These are phyloP conservation scores for Tetheella fluctuosa DNA, from an alignment of 2,888 invertebrate species.

Conservation along the genomic window DNA sequence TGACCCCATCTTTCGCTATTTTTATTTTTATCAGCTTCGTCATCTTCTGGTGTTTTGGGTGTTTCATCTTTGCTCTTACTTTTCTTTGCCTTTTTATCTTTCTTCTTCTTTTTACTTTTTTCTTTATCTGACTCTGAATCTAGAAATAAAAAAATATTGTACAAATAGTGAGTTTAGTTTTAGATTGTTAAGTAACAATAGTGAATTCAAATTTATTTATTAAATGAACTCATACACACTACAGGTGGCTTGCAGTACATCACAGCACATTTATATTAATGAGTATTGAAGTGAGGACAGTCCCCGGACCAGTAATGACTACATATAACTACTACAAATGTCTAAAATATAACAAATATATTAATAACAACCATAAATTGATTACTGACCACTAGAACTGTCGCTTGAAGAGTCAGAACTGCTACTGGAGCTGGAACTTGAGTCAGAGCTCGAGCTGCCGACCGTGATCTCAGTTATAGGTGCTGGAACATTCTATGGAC, in stretches of 20 bases:
- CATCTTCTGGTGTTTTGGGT: slow-evolving; percentile 46
- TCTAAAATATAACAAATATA: too few species aligned
- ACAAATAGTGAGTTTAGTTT: background rate
- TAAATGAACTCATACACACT: too few species aligned
- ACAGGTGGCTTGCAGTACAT: too few species aligned
- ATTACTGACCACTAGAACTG: slow-evolving; percentile 63
- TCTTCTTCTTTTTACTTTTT: slow-evolving; percentile 48
- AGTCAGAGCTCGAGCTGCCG: slow-evolving; percentile 66
- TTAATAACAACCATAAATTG: too few species aligned
- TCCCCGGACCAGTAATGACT: too few species aligned
- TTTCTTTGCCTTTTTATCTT: slow-evolving; percentile 54
- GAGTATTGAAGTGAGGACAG: too few species aligned
- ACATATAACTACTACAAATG: too few species aligned
- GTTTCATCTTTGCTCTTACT: slow-evolving; percentile 51
- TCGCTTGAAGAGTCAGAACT: slow-evolving; percentile 67
- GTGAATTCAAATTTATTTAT: too few species aligned
- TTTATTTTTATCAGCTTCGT: slow-evolving; percentile 44
- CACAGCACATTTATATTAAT: too few species aligned
- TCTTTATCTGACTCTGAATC: slow-evolving; percentile 65
- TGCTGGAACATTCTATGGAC: slow-evolving; percentile 68
- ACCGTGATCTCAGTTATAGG: slow-evolving; percentile 67
- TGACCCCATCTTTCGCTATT: slow-evolving; percentile 69
- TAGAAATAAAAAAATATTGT: slow-evolving; percentile 33
- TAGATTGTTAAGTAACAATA: too few species aligned
- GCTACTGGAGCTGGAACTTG: slow-evolving; percentile 64